Percentiles rank a stretch among this genome's conserved stretches.
These are phyloP conservation scores for Polydrusus cervinus DNA, from an alignment of 2,888 invertebrate genomes.

Conservation along the genomic window DNA sequence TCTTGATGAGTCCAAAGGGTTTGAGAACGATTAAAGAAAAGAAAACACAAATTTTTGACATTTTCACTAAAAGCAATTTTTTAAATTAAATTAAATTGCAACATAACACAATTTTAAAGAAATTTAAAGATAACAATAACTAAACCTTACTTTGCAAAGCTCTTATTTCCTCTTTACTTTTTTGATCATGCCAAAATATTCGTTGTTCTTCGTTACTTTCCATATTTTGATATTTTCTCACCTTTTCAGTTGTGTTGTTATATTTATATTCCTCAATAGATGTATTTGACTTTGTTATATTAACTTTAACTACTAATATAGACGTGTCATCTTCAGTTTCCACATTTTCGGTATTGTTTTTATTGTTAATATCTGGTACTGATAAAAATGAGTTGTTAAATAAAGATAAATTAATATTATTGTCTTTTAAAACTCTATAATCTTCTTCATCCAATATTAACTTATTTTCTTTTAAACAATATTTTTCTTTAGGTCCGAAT, in stretches of 20 bases:
- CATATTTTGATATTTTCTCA: conserved; percentile 18
- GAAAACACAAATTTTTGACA: too few relatives aligned
- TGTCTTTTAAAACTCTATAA: neutral
- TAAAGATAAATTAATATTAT: conserved; percentile 1
- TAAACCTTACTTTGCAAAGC: conserved; percentile 58
- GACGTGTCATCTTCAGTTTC: conserved; percentile 31
- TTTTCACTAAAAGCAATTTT: too few relatives aligned
- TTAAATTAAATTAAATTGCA: too few relatives aligned
- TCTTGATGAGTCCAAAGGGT: too few relatives aligned
- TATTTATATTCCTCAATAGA: neutral
- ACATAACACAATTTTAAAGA: too few relatives aligned
- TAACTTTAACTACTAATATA: conserved; percentile 34
- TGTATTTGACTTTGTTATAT: conserved; percentile 27
- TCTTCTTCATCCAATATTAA: conserved; percentile 7
- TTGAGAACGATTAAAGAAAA: too few relatives aligned
- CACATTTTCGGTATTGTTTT: neutral
- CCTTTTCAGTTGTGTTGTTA: neutral
- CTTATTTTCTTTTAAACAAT: conserved; percentile 21
- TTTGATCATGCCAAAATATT: conserved; percentile 53
- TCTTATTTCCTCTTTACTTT: conserved; percentile 56
- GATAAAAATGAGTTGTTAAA: neutral
- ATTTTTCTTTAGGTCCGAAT: conserved; percentile 20
- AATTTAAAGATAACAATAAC: neutral
- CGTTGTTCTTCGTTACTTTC: conserved; percentile 31
- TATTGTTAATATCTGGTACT: conserved; percentile 15